Base-by-base conservation (phyloP, 2,113 vertebrate species). In the Macrotus californicus region DNA sequence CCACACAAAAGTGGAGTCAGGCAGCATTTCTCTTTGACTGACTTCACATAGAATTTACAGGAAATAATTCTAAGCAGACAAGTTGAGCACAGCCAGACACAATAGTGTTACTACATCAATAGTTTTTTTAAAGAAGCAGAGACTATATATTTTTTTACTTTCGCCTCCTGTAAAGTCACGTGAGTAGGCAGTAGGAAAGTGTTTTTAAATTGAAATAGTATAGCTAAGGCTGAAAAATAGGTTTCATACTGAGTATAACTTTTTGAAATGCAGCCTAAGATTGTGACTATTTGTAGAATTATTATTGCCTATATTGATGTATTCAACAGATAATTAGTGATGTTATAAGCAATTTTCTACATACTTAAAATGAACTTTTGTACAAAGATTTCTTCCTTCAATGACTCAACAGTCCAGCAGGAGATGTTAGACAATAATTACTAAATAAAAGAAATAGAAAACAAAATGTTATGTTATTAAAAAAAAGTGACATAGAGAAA, bases 161-260 rank as follows among this genome's bases (percentile, higher is more conserved):
- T 12, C 2, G 29, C 12, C 18, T 64, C 6, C 19, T 70, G 0
- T 26, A 34, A 75, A 34, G 29, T 13, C 69, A 84, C 5, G 6
- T 1, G 16, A 31, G 13, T n/a, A 84, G 34, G 31, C 0, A 14
- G 0, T 26, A 31, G 7, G 7, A 46, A 46, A 29, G 5, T 34
- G 13, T 36, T 75, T 70, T 81, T 64, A 92, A 85, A 56, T 72
- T 72, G 2, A 72, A 89, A 69, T 15, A 67, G 8, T 15, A 41
- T 14, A 75, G 9, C 4, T 13, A 41, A 59, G 3, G 11, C 1
- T 54, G 5, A 34, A 88, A 56, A 8, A 43, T 61, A 0, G 29
- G 22, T 70, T 79, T 61, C 10, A 39, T 3, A 52, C 6, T 34
- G 18, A 70, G 46, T 43, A 26, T 61, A 54, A 70, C 80, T 56